Evolutionary conservation across 2,113 vertebrate species (phyloP), one percentile per base, ranked within the genome.

Genomic region (Entomyzon cyanotis): DNA sequence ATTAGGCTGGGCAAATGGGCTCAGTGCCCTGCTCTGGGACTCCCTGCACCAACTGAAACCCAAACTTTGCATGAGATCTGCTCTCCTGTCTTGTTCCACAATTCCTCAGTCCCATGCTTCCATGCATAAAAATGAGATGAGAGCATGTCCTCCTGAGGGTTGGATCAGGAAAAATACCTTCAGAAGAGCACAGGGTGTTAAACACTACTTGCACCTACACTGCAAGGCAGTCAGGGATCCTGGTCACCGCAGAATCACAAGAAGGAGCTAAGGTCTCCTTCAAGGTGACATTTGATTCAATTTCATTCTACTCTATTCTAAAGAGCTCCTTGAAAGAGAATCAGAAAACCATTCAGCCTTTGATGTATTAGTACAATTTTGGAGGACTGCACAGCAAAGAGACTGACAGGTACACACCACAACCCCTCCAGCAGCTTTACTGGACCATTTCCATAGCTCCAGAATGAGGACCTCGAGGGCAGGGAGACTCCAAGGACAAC

Each of bases 361-460:
- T 60, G 46, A 41, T 41, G 22, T 23, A 41, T 4, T 50, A 33
- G 33, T 74, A n/a, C 23, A 19, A 11, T 64, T 79, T 31, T 75
- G 47, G 39, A 81, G 46, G 41, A 52, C 21, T 33, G n/a, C 0
- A 0, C 0, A 5, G 67, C 47, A 56, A 15, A 42, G 42, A 15
- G 20, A 39, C 63, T 89, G 35, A 56, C 17, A 56, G 60, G n/a
- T 21, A 62, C 62, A 65, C 31, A 33, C 31, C 19, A 25, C 56
- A 78, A 2, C 23, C 55, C 14, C 37, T 76, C 53, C 79, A 82
- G 9, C 22, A 60, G 5, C 50, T 74, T 52, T 27, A 33, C 1
- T 46, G 37, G 46, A 37, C 33, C 59, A 31, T 60, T 90, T 41
- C 27, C 46, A 62, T 4, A 82, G 62, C 44, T 83, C 44, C 39